A percentile compares a stretch with the other conserved stretches of the same genome.
phyloP scores from a whole-genome alignment of 2,113 vertebrate genomes.

The Phalacrocorax carbo region DNA sequence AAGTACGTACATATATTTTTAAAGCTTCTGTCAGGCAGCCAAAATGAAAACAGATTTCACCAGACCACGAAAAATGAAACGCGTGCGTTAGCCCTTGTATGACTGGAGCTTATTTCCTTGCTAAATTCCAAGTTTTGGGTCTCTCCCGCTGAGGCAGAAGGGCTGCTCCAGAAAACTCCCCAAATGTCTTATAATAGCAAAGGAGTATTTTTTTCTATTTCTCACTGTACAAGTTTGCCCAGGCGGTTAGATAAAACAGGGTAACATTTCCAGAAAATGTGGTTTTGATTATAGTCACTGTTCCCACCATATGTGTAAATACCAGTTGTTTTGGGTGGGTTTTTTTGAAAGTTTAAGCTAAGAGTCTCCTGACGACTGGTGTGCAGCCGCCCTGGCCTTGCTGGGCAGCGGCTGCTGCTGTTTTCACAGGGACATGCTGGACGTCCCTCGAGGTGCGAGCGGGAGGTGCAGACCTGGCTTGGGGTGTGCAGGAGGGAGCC shows the following conservation, averaged over 20 bases:
- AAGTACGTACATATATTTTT: neutral
- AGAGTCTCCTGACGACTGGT: rapidly evolving
- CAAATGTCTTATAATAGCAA: neutral
- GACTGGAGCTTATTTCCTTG: constrained; percentile 31
- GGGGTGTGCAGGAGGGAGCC: neutral
- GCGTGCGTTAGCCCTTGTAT: neutral
- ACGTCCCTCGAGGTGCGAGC: rapidly evolving
- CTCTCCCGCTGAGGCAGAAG: neutral
- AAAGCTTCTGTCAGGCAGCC: constrained; percentile 48
- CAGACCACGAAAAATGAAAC: constrained; percentile 53
- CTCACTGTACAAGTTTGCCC: neutral
- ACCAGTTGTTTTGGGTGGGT: neutral
- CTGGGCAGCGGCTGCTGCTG: rapidly evolving
- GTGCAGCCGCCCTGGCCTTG: neutral
- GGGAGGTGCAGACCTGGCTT: neutral
- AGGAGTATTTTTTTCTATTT: neutral
- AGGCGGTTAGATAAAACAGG: neutral
- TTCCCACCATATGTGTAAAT: neutral
- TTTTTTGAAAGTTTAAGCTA: neutral
- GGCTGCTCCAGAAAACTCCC: neutral
- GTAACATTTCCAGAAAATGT: neutral
- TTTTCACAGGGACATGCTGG: neutral
- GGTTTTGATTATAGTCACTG: neutral
- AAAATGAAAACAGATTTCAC: constrained; percentile 55
- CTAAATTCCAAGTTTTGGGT: constrained; percentile 21